Evolutionary conservation across 2,888 invertebrate species (phyloP), one percentile per base, ranked within the genome.

Genomic region (Diogma glabrata): DNA sequence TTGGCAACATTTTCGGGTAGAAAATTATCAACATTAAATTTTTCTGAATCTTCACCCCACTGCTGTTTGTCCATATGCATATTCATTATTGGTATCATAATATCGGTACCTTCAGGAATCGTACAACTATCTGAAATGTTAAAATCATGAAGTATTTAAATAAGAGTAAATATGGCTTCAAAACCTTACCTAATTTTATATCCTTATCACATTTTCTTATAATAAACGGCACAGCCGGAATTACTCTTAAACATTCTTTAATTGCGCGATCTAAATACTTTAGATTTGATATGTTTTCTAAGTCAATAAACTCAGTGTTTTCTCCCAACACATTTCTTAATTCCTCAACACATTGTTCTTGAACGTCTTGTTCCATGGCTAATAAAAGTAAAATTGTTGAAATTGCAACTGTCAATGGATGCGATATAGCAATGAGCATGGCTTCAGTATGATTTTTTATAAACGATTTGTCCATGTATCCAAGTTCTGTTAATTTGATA

Each of bases 1-100:
- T 43, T 43, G 20, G 43, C 22, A 14, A 43, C n/a, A 5, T 43
- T 43, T 10, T 43, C 43, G 14, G 43, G 43, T 22, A 43, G 43
- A 43, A 43, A 43, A 22, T 43, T 22, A 22, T 43, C n/a, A 14
- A 23, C 22, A 43, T 43, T n/a, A 43, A 43, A 43, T 22, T 10
- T 43, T 6, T 12, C 16, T 12, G 43, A 3, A 43, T 43, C 23
- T 43, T 43, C 22, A 22, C 43, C 43, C 43, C 43, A 43, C 7
- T 43, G 23, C 6, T 43, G 22, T n/a, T n/a, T 43, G 23, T 23
- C 20, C 10, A 8, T 7, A 43, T 43, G 43, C n/a, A 43, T n/a
- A 2, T 22, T 3, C 14, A n/a, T 14, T 14, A 43, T 22, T 7
- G 43, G 43, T 22, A 43, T 22, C 23, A 43, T 14, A 14, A 43